Percentiles rank a stretch among this genome's conserved stretches.
Evolutionary conservation across 2,888 invertebrate species (phyloP).

Genomic region (Thecophora atra): DNA sequence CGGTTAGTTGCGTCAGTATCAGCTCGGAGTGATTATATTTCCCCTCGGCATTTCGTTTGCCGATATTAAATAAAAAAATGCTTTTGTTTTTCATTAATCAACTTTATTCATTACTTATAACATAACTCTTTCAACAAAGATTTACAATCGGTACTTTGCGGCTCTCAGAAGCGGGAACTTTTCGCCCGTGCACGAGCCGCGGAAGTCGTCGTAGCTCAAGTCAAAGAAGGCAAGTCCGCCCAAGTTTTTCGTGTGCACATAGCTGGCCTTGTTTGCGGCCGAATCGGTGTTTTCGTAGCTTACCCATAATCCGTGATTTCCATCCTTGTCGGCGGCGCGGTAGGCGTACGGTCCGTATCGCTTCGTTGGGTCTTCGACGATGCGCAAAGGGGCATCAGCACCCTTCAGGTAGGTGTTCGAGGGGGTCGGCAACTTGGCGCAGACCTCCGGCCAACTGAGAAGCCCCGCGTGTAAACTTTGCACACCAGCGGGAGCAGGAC

Average conservation of each 20-base stretch:
- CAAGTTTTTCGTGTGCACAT: slow-evolving; percentile 76
- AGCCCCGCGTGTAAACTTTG: slow-evolving; percentile 77
- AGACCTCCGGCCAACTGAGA: slow-evolving; percentile 81
- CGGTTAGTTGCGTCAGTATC: not conserved
- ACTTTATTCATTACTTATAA: not conserved
- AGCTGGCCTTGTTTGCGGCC: slow-evolving; percentile 80
- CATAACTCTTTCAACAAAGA: not conserved
- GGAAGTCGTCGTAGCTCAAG: slow-evolving; percentile 82
- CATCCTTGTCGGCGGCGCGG: slow-evolving; percentile 74
- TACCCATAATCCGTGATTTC: slow-evolving; percentile 81
- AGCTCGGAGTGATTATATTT: not conserved
- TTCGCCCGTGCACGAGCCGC: slow-evolving; percentile 80
- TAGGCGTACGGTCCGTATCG: slow-evolving; percentile 82
- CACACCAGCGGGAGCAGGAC: slow-evolving; percentile 76
- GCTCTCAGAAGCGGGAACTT: slow-evolving; percentile 82
- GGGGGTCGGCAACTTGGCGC: slow-evolving; percentile 76
- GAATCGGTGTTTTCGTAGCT: slow-evolving; percentile 84
- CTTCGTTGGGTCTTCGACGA: slow-evolving; percentile 80
- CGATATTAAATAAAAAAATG: too few relatives aligned
- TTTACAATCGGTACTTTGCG: slow-evolving; percentile 73
- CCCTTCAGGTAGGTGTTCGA: slow-evolving; percentile 71
- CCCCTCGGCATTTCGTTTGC: too few relatives aligned
- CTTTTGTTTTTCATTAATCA: too few relatives aligned
- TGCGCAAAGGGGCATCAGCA: slow-evolving; percentile 73
- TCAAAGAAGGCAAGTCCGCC: slow-evolving; percentile 82